Conservation (phyloP, 2,888 invertebrate species). For the Crossocerus cetratus region DNA sequence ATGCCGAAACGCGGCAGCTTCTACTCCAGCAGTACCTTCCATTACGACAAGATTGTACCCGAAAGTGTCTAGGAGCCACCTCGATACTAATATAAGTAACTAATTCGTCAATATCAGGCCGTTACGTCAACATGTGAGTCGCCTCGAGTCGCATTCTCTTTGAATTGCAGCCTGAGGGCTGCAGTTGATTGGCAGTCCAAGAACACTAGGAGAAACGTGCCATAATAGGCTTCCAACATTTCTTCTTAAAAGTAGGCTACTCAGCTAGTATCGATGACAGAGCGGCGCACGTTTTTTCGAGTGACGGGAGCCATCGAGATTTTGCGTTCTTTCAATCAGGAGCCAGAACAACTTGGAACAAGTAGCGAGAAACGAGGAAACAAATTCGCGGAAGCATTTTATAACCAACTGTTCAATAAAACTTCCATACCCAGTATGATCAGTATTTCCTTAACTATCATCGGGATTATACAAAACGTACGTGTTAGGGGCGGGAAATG, state of each 20-base stretch:
- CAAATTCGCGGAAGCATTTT: conserved; percentile 6
- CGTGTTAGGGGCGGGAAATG: background rate
- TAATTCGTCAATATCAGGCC: conserved; percentile 15
- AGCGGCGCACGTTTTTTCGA: conserved; percentile 14
- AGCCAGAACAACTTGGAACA: too few species aligned
- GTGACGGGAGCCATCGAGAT: conserved; percentile 4
- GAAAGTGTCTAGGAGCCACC: conserved; percentile 79
- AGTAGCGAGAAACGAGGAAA: conserved; percentile 3
- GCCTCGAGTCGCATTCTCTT: too few species aligned
- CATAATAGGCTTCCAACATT: background rate
- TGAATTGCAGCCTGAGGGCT: too few species aligned
- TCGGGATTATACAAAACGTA: conserved; percentile 1
- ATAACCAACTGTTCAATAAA: conserved; percentile 1
- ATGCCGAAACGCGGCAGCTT: conserved; percentile 81
- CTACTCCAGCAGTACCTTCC: conserved; percentile 82
- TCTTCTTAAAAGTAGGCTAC: background rate
- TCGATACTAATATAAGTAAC: conserved; percentile 21
- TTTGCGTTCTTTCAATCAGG: conserved; percentile 7
- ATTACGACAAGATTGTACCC: conserved; percentile 82
- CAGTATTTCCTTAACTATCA: conserved; percentile 16
- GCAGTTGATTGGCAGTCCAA: conserved; percentile 6
- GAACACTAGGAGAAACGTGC: conserved; percentile 13
- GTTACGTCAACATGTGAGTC: background rate
- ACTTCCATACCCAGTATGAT: background rate
- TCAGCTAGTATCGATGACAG: background rate